Evolutionary conservation across 2,888 invertebrate species (phyloP).

Genomic region (Hypomecis atomaria): DNA sequence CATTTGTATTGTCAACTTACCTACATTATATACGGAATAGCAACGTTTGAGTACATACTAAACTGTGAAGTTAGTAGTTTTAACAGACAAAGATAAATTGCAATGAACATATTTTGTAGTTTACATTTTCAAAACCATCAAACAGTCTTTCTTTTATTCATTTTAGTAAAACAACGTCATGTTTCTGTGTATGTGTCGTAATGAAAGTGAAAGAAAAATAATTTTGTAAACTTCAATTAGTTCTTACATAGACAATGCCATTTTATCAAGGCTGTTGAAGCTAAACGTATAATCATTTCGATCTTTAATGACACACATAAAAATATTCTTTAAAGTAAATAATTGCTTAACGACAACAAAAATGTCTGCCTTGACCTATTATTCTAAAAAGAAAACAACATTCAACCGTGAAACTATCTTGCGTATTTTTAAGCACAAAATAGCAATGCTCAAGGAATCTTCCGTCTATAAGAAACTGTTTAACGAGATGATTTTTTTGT

Average conservation of each 20-base stretch:
- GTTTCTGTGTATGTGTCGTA: background rate
- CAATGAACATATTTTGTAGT: too few species aligned
- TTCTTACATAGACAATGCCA: conserved; percentile 4
- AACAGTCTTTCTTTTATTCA: too few species aligned
- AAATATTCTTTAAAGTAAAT: conserved; percentile 27
- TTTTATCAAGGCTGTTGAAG: conserved; percentile 18
- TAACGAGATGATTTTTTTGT: conserved; percentile 34
- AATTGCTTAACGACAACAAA: conserved; percentile 29
- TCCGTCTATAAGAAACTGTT: conserved; percentile 23
- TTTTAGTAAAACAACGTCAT: too few species aligned
- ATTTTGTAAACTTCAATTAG: conserved; percentile 11
- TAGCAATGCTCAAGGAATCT: conserved; percentile 33
- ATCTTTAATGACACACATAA: conserved; percentile 27
- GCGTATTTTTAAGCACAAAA: conserved; percentile 22
- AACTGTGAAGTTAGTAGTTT: too few species aligned
- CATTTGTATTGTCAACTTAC: too few species aligned
- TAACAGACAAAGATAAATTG: too few species aligned
- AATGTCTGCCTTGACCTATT: conserved; percentile 45
- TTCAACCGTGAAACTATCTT: conserved; percentile 33
- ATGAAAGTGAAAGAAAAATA: conserved; percentile 7
- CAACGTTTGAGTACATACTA: too few species aligned
- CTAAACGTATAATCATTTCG: conserved; percentile 14
- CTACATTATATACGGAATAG: too few species aligned
- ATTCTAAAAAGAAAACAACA: conserved; percentile 35
- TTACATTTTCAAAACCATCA: too few species aligned